These are phyloP conservation scores for Gavialis gangeticus DNA, from an alignment of 2,113 vertebrate genomes.

Conservation along the genomic window DNA sequence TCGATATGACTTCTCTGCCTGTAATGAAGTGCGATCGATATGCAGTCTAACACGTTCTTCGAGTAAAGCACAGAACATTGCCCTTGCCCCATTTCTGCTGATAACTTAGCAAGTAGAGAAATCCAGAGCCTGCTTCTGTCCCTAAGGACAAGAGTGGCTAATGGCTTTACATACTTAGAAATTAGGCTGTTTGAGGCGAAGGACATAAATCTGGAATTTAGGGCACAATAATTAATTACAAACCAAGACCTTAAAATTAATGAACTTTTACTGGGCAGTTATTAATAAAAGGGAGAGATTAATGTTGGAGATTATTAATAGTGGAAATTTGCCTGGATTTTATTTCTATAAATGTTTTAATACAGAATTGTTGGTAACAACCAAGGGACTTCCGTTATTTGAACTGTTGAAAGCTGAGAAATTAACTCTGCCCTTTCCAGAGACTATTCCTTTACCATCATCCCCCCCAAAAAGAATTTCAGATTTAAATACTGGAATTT, in stretches of 20 bases:
- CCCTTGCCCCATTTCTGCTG: slow-evolving; percentile 7
- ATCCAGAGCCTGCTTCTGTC: slow-evolving; percentile 6
- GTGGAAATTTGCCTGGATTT: neutral
- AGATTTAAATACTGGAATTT: neutral
- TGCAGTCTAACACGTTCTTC: neutral
- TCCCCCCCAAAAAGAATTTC: neutral
- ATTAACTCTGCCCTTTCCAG: slow-evolving; percentile 22
- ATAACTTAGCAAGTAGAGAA: neutral
- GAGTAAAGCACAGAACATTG: neutral
- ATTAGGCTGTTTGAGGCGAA: slow-evolving; percentile 32
- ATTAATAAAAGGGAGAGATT: slow-evolving; percentile 48
- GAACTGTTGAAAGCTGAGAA: slow-evolving; percentile 11
- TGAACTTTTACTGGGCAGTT: slow-evolving; percentile 5
- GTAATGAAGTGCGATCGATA: neutral
- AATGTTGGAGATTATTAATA: neutral
- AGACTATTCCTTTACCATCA: slow-evolving; percentile 33
- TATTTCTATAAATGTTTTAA: neutral
- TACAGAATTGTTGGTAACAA: neutral
- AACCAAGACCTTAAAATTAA: slow-evolving; percentile 17
- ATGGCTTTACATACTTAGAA: slow-evolving; percentile 15
- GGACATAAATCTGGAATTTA: slow-evolving; percentile 1
- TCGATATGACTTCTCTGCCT: neutral
- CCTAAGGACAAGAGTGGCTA: neutral
- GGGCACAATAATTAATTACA: slow-evolving; percentile 23
- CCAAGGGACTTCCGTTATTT: neutral